These are phyloP conservation scores for Rhizoglyphus robini DNA, from an alignment of 1,140 invertebrate species.

Conservation along the genomic window DNA sequence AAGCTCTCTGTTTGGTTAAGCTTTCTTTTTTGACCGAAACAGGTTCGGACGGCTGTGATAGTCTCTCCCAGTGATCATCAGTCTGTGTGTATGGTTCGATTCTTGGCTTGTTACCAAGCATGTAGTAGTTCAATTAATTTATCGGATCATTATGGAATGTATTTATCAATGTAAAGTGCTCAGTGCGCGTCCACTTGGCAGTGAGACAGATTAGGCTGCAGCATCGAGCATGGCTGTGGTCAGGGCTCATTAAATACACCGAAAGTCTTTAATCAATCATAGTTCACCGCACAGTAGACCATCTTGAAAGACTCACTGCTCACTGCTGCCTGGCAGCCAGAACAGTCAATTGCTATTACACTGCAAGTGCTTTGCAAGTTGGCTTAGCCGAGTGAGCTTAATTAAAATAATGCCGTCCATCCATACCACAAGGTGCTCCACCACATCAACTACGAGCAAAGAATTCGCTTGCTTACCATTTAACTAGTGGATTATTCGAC, in stretches of 20 bases:
- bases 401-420: no score
- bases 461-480: no score
- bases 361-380: no score
- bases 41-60: neutral
- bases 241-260: slow-evolving; percentile 12
- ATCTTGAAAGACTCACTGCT: no score
- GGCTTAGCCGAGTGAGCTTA: no score
- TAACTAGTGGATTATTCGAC: no score
- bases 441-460: no score
- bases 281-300: neutral
- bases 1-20: no score
- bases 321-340: no score
- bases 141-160: slow-evolving; percentile 14
- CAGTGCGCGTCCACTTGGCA: neutral
- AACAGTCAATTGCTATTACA: no score
- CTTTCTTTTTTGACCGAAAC: neutral
- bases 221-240: neutral
- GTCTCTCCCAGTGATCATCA: neutral
- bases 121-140: slow-evolving; percentile 15
- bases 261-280: slow-evolving; percentile 5
- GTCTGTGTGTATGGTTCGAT: neutral
- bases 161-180: slow-evolving; percentile 2
- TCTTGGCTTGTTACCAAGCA: neutral
- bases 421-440: no score
- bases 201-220: neutral